Percentiles rank a stretch among this genome's conserved stretches.
These are phyloP conservation scores for Acholoe squamosa DNA, from an alignment of 2,888 invertebrate genomes.

Conservation along the genomic window DNA sequence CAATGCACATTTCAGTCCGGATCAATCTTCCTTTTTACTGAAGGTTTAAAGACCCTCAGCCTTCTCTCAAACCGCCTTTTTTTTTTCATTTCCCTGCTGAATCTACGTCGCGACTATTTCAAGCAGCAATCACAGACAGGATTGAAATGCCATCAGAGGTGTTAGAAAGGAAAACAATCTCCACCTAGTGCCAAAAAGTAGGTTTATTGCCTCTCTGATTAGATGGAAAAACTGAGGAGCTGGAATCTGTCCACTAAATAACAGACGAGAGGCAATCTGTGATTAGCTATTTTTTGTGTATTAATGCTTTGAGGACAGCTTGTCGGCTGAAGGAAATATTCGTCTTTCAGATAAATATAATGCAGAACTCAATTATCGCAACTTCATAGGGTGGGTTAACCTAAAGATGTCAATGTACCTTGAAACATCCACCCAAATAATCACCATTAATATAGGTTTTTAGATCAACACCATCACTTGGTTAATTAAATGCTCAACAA, in stretches of 20 bases:
- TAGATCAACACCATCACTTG: too few species aligned
- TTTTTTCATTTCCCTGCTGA: neutral
- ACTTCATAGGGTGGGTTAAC: too few species aligned
- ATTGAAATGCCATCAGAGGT: neutral
- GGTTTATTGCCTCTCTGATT: conserved; percentile 1
- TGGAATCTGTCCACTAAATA: neutral
- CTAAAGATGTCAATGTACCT: too few species aligned
- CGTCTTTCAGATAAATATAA: too few species aligned
- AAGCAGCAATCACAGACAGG: neutral
- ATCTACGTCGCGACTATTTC: neutral
- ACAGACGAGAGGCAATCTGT: neutral
- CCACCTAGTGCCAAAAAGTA: neutral
- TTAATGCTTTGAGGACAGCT: too few species aligned
- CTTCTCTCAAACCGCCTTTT: too few species aligned
- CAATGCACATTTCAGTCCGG: neutral
- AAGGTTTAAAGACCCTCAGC: neutral
- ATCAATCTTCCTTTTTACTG: conserved; percentile 5
- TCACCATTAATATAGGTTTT: too few species aligned
- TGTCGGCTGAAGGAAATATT: too few species aligned
- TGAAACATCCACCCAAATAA: too few species aligned
- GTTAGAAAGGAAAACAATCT: neutral
- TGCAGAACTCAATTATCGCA: too few species aligned
- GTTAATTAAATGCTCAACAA: too few species aligned
- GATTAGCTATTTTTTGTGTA: neutral
- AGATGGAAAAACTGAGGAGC: neutral